phyloP scores from a whole-genome alignment of 2,113 vertebrate genomes.

The Plecotus auritus region DNA sequence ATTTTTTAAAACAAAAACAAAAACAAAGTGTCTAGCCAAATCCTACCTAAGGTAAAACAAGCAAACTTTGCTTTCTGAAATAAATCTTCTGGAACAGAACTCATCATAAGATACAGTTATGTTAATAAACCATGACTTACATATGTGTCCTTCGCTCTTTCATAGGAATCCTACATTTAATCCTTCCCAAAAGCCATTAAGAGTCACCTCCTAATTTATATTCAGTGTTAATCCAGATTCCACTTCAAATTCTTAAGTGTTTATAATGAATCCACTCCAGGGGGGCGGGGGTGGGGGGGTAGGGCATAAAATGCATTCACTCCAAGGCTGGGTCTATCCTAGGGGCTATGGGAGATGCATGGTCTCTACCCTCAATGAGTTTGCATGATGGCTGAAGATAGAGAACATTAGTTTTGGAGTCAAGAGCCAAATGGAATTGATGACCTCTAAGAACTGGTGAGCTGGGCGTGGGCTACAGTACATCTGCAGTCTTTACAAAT shows the following conservation, averaged over 20 bases:
- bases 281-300: no score
- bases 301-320: background rate
- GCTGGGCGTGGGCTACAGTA: background rate
- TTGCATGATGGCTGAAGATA: background rate
- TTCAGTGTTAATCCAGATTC: background rate
- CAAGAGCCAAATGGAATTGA: background rate
- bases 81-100: slow-evolving; percentile 20
- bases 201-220: background rate
- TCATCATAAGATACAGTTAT: background rate
- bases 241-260: background rate
- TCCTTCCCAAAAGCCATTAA: background rate
- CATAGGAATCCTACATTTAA: background rate
- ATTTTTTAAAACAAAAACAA: no score
- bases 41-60: background rate
- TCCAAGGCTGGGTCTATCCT: background rate
- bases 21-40: background rate
- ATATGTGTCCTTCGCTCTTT: background rate
- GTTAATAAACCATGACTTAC: slow-evolving; percentile 8
- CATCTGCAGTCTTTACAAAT: background rate
- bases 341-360: background rate
- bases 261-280: background rate
- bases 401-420: background rate
- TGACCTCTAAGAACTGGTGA: background rate
- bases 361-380: background rate
- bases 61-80: background rate